Evolutionary conservation across 1,140 invertebrate genomes (phyloP).

Genomic region (Lucilia sericata): DNA sequence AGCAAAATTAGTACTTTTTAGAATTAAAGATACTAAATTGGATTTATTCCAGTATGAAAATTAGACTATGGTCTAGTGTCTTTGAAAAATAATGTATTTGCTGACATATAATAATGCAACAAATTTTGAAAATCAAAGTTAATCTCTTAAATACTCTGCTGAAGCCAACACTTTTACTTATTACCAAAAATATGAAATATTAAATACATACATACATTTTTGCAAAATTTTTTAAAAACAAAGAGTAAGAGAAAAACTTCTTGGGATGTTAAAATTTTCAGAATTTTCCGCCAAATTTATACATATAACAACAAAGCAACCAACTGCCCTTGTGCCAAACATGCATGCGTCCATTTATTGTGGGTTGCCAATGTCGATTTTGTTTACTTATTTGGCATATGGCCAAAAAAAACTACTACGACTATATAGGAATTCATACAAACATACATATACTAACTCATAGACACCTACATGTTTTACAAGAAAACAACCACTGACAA

Average conservation of each 20-base stretch:
- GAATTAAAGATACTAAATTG: too few species aligned
- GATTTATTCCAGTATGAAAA: too few species aligned
- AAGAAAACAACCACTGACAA: conserved; percentile 20
- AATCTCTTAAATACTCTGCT: too few species aligned
- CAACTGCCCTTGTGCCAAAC: neutral
- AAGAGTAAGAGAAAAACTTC: neutral
- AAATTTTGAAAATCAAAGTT: too few species aligned
- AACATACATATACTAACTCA: neutral
- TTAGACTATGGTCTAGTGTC: too few species aligned
- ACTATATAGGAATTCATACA: neutral
- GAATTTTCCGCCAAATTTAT: conserved; percentile 26
- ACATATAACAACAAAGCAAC: neutral
- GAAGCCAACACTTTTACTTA: too few species aligned
- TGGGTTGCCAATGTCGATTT: conserved; percentile 26
- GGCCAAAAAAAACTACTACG: neutral
- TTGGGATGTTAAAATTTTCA: neutral
- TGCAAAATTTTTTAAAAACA: neutral
- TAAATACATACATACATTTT: neutral
- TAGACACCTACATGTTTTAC: neutral
- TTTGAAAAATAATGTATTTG: too few species aligned
- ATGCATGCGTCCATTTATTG: conserved; percentile 26
- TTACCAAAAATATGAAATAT: neutral
- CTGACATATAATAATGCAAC: too few species aligned
- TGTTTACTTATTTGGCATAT: conserved; percentile 8
- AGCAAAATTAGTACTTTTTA: too few species aligned